Percentiles rank a stretch among this genome's conserved stretches.
These are phyloP conservation scores for Astur gentilis DNA, from an alignment of 2,113 vertebrate species.

Conservation along the genomic window DNA sequence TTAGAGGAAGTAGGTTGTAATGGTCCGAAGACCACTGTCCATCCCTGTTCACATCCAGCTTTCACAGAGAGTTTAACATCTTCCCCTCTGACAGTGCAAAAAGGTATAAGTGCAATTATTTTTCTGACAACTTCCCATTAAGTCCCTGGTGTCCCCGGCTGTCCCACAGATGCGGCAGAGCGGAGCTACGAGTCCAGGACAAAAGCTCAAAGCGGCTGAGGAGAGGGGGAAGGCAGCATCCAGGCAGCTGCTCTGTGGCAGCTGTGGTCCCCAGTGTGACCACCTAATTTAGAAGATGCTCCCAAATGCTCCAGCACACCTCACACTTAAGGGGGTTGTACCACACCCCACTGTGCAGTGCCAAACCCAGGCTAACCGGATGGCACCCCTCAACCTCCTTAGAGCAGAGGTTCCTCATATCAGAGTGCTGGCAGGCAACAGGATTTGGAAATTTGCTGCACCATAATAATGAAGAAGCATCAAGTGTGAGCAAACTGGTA, in stretches of 20 bases:
- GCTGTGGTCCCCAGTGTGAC: neutral
- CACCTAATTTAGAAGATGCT: neutral
- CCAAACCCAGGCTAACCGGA: neutral
- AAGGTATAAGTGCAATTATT: conserved; percentile 12
- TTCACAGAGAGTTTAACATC: neutral
- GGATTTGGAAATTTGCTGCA: neutral
- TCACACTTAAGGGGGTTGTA: neutral
- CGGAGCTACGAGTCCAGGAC: neutral
- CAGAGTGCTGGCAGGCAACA: neutral
- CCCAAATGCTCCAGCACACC: neutral
- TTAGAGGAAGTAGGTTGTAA: conserved; percentile 59
- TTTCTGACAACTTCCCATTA: conserved; percentile 23
- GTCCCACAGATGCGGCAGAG: neutral
- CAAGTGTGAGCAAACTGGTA: neutral
- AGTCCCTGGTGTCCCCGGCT: neutral
- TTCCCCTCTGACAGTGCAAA: neutral
- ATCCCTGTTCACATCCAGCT: conserved; percentile 16
- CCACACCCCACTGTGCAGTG: neutral
- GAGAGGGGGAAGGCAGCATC: neutral
- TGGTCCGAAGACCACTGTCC: conserved; percentile 60
- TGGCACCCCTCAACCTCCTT: neutral
- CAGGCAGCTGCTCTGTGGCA: neutral
- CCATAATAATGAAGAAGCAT: neutral
- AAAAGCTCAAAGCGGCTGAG: neutral
- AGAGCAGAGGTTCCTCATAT: neutral